Evolutionary conservation across 2,113 vertebrate species (phyloP), one percentile per base, ranked within the genome.

Genomic region (Ancistrus triradiatus): DNA sequence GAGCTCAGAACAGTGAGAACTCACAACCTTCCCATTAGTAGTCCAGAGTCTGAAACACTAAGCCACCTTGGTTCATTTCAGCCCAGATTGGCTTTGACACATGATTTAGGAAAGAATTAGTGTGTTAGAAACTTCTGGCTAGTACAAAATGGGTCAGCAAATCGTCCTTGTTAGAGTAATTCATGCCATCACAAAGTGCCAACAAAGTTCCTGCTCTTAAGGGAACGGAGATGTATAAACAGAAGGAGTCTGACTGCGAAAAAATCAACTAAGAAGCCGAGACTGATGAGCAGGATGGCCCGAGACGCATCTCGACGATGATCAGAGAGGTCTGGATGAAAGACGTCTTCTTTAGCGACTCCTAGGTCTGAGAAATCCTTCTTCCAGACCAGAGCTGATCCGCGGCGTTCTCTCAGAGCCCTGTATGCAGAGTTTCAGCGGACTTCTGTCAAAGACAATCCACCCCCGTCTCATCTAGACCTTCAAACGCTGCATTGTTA

Each of bases 341-440:
- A 62, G 65, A 59, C 60, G 51, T 68, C 47, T 59, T 63, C 25
- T 43, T 13, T 25, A 18, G 60, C 59, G 44, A 31, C 24, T 43
- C 70, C 46, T 15, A 37, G 50, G 60, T 64, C 44, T 31, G 40
- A 59, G 38, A 27, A 43, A 59, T 44, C 22, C 11, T 4, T 21
- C 31, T 56, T 2, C 17, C 31, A 38, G 51, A 35, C 40, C 13
- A 19, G 50, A 6, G 24, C 18, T 44, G 25, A 42, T 15, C 35
- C 1, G 15, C n/a, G 14, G 37, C n/a, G 24, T 56, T 46, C 42
- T 15, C 52, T 66, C 44, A 3, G 37, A 58, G 52, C 70, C 78
- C 74, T 83, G 72, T 85, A 82, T 78, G 81, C 70, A 53, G 64
- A 72, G 62, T 80, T 83, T 81, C 83, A 85, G 63, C 62, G 53